Evolutionary conservation across 2,888 invertebrate species (phyloP), one percentile per base, ranked within the genome.

Genomic region (Acrobasis suavella): DNA sequence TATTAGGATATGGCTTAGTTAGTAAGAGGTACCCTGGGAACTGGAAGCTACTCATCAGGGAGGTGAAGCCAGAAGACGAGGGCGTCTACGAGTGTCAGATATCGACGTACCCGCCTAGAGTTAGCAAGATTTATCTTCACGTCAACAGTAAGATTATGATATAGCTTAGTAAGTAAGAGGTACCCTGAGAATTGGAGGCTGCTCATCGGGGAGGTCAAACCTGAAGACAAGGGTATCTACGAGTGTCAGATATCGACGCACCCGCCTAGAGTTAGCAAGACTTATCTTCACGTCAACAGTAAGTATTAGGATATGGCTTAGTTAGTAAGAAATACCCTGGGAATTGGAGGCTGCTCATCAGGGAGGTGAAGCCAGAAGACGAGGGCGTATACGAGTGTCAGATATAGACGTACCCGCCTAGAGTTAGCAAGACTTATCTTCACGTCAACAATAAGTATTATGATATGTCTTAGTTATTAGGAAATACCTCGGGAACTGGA

Each of bases 161-260:
- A n/a, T n/a, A n/a, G n/a, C n/a, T n/a, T n/a, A n/a, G n/a, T n/a
- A n/a, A n/a, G n/a, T n/a, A 93, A 92, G 67, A 83, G 94, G 51
- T 94, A 94, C 78, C 93, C 94, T 66, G 94, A 94, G 15, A 94
- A 94, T 80, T 94, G 94, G 94, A 91, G 90, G 63, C 88, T 94
- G 14, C 93, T 94, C 69, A 94, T 95, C 76, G 93, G 94, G 81
- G 93, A 94, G 65, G 95, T 95, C 50, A 94, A 94, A 69, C 94
- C 94, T 55, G 94, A 94, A 62, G 95, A 95, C 75, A 94, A 94
- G 58, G 95, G 95, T 9, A 85, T 94, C 46, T 95, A 95, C 83
- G 94, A 95, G 81, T 95, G 95, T 77, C 95, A 95, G 91, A 94
- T 95, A 75, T 95, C 95, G 32, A 95, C 95, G 1, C 95, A 95